Percentiles rank a stretch among this genome's conserved stretches.
Conservation (phyloP, 2,113 vertebrate genomes). For the Sebastes schlegelii region DNA sequence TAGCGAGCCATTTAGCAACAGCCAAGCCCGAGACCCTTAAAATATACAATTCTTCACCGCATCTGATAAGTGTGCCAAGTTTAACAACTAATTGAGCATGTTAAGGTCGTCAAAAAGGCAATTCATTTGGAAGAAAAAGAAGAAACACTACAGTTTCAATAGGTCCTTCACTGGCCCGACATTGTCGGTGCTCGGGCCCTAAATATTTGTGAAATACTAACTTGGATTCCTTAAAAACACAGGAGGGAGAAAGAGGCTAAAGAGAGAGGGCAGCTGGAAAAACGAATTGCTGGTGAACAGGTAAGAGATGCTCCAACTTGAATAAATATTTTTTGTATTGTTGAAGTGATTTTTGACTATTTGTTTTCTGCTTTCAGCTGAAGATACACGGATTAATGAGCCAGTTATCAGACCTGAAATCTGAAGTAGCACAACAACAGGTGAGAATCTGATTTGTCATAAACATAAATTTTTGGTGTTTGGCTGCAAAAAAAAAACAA, state of each 20-base stretch:
- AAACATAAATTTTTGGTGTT: neutral
- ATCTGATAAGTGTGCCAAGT: no score
- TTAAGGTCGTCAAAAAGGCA: no score
- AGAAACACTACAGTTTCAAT: no score
- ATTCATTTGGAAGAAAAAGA: no score
- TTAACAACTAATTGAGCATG: no score
- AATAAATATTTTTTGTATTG: no score
- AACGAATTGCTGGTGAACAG: constrained; percentile 24
- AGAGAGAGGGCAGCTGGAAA: constrained; percentile 35
- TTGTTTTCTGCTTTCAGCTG: constrained; percentile 37
- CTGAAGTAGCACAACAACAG: constrained; percentile 44
- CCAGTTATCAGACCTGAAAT: constrained; percentile 51
- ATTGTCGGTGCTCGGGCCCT: no score
- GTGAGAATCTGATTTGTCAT: constrained; percentile 38
- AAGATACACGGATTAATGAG: constrained; percentile 53
- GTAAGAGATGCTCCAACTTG: constrained; percentile 17
- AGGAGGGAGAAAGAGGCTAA: constrained; percentile 46
- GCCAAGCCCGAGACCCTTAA: no score
- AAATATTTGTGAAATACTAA: neutral
- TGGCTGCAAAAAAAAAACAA: neutral
- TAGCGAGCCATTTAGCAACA: no score
- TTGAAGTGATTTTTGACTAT: neutral
- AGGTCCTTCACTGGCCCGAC: no score
- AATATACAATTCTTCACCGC: no score
- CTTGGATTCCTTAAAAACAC: neutral